These are phyloP conservation scores for Plecotus auritus DNA, from an alignment of 2,113 vertebrate species.

Conservation along the genomic window DNA sequence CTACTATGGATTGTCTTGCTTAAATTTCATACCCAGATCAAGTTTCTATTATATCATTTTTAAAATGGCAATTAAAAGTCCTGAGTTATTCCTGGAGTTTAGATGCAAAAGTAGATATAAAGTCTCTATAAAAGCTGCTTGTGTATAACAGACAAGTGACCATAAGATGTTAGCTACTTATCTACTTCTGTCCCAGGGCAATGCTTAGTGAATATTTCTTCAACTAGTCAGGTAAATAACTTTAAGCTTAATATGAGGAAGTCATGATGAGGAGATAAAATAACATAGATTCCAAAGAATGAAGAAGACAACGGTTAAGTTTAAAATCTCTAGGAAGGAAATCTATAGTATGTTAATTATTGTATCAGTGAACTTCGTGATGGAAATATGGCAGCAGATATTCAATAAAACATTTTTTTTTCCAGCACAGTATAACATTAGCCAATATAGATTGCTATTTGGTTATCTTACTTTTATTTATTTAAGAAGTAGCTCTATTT, in stretches of 20 bases:
- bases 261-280: not conserved
- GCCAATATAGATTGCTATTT: not conserved
- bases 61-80: not conserved
- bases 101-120: not conserved
- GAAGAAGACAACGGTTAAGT: not conserved
- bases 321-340: not conserved
- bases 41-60: not conserved
- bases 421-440: not conserved
- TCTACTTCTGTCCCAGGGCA: not conserved
- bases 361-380: not conserved
- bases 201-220: not conserved
- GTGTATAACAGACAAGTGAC: not conserved
- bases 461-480: not conserved
- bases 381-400: not conserved
- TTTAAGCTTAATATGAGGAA: not conserved
- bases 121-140: not conserved
- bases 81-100: not conserved
- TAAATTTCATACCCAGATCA: not conserved
- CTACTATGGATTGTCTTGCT: not conserved
- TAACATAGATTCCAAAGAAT: not conserved
- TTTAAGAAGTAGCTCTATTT: not conserved
- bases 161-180: not conserved
- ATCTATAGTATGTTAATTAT: not conserved
- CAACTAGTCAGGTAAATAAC: not conserved
- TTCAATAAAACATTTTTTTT: not conserved